Percentiles rank a stretch among this genome's conserved stretches.
These are phyloP conservation scores for Blastobasis adustella DNA, from an alignment of 2,888 invertebrate genomes.

Conservation along the genomic window DNA sequence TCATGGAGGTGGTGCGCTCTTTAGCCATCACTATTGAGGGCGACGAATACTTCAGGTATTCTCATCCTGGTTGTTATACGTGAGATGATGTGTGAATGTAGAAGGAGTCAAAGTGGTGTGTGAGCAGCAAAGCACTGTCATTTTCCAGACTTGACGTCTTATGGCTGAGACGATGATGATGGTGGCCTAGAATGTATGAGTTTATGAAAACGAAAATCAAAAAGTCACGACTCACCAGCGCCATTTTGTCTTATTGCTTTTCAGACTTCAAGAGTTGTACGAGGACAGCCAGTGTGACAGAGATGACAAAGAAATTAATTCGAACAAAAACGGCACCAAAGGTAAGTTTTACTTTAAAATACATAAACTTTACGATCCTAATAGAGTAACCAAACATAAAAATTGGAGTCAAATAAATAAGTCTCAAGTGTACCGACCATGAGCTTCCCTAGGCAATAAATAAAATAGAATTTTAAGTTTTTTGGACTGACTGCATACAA, in stretches of 20 bases:
- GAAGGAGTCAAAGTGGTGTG: background rate
- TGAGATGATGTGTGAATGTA: background rate
- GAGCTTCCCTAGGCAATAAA: too few species aligned
- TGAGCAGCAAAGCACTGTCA: too few species aligned
- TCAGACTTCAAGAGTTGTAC: conserved; percentile 56
- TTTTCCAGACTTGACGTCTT: too few species aligned
- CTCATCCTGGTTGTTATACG: background rate
- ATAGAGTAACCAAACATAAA: background rate
- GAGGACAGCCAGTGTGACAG: conserved; percentile 52
- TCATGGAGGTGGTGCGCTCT: conserved; percentile 93
- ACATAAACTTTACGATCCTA: background rate
- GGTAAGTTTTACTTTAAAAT: conserved; percentile 24
- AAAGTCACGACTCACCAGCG: too few species aligned
- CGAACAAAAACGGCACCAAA: conserved; percentile 46
- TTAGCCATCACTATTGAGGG: conserved; percentile 83
- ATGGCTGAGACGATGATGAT: too few species aligned
- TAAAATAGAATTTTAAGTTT: too few species aligned
- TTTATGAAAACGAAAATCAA: too few species aligned
- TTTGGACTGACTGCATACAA: too few species aligned
- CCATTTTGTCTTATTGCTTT: conserved; percentile 7
- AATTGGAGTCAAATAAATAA: too few species aligned
- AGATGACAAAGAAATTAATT: conserved; percentile 55
- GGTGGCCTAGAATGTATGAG: too few species aligned
- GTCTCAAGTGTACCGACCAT: too few species aligned
- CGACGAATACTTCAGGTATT: conserved; percentile 63